These are phyloP conservation scores for Sinohyriopsis cumingii DNA, from an alignment of 2,888 invertebrate species.

Conservation along the genomic window DNA sequence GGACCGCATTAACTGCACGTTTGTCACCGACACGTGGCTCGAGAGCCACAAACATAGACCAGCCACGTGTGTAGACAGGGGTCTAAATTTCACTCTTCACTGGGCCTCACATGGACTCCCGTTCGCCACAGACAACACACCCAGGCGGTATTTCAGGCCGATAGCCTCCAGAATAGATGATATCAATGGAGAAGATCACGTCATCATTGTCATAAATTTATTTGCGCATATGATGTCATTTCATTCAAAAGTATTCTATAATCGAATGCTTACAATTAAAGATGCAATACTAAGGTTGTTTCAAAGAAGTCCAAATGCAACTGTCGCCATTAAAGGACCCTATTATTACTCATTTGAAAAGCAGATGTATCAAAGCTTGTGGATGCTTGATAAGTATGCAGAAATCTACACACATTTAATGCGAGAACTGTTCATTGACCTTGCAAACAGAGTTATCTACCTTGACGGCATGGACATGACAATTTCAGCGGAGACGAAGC, in stretches of 20 bases:
- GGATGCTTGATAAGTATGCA: conserved; percentile 34
- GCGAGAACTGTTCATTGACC: conserved; percentile 14
- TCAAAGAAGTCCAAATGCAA: conserved; percentile 12
- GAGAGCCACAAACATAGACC: conserved; percentile 23
- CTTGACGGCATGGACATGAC: conserved; percentile 28
- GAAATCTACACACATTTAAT: conserved; percentile 21
- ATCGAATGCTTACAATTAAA: conserved; percentile 14
- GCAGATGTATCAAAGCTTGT: conserved; percentile 17
- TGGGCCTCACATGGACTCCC: conserved; percentile 27
- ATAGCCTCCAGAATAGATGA: conserved; percentile 16
- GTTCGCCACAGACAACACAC: conserved; percentile 26
- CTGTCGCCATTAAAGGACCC: conserved; percentile 28
- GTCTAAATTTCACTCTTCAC: conserved; percentile 18
- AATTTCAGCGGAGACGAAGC: conserved; percentile 22
- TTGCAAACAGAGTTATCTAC: conserved; percentile 21
- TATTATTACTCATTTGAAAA: conserved; percentile 28
- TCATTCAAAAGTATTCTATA: conserved; percentile 26
- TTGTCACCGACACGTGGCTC: conserved; percentile 21
- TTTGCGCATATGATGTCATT: conserved; percentile 24
- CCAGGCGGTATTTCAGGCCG: conserved; percentile 22
- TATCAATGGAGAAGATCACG: conserved; percentile 12
- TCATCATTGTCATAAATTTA: conserved; percentile 6
- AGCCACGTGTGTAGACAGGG: conserved; percentile 14
- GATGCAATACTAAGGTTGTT: conserved; percentile 12
- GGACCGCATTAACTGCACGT: conserved; percentile 15